Evolutionary conservation across 2,113 vertebrate species (phyloP).

Genomic region (Todiramphus chloris): DNA sequence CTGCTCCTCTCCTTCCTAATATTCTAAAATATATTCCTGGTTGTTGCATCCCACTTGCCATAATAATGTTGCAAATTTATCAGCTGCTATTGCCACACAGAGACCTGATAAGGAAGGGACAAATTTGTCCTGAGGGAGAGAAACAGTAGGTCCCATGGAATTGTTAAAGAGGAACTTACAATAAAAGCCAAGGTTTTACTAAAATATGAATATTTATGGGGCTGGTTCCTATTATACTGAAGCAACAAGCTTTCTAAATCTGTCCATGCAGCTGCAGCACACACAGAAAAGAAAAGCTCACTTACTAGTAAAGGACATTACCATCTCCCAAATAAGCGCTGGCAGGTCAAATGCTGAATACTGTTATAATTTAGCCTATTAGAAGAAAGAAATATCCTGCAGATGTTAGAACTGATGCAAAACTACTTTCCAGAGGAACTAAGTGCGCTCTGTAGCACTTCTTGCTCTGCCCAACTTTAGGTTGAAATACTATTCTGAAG

Average conservation of each 20-base stretch:
- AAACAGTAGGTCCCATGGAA: neutral
- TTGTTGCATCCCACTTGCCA: neutral
- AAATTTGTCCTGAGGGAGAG: neutral
- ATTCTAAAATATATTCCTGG: neutral
- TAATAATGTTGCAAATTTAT: neutral
- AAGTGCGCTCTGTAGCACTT: neutral
- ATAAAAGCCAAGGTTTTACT: neutral
- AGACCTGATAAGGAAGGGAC: neutral
- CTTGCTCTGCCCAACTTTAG: neutral
- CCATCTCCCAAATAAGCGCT: neutral
- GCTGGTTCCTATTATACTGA: neutral
- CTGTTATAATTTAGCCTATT: neutral
- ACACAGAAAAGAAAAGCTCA: neutral
- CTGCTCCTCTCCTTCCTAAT: neutral
- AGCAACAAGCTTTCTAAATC: neutral
- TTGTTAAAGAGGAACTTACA: neutral
- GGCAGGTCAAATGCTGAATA: neutral
- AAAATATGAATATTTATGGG: neutral
- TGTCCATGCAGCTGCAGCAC: neutral
- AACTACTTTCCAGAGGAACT: neutral
- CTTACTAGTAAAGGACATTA: neutral
- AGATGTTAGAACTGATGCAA: neutral
- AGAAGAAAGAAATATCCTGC: neutral
- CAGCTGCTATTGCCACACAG: neutral
- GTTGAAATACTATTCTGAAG: neutral